These are phyloP conservation scores for Aselliscus stoliczkanus DNA, from an alignment of 2,797 vertebrate genomes.

Conservation along the genomic window DNA sequence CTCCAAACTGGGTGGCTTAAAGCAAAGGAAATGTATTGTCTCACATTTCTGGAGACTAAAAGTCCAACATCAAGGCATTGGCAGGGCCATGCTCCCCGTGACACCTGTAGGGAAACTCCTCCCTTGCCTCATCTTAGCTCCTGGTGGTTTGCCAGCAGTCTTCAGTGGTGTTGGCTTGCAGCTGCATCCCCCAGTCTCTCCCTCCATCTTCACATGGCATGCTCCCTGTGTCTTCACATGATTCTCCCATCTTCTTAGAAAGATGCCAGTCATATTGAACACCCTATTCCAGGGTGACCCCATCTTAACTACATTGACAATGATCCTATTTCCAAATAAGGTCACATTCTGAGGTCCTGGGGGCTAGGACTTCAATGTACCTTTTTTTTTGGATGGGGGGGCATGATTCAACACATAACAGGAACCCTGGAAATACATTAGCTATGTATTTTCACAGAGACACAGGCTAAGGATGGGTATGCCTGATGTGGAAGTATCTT, in stretches of 20 bases:
- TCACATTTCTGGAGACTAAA: background rate
- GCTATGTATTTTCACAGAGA: background rate
- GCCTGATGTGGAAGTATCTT: background rate
- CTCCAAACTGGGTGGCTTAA: background rate
- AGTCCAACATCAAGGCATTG: background rate
- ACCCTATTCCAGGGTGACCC: background rate
- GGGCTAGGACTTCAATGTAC: background rate
- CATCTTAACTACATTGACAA: background rate
- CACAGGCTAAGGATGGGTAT: background rate
- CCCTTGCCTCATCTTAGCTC: background rate
- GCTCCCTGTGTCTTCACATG: rapidly evolving
- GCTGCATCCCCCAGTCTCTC: background rate
- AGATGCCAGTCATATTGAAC: background rate
- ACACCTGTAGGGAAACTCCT: too few relatives aligned
- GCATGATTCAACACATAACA: background rate
- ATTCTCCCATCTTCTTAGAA: background rate
- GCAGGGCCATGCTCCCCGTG: background rate
- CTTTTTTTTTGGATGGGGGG: background rate
- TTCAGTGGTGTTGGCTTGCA: background rate
- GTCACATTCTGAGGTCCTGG: background rate
- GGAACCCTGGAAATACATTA: background rate
- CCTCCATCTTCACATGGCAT: background rate
- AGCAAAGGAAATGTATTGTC: background rate
- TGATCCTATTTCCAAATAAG: background rate
- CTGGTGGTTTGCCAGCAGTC: background rate